Evolutionary conservation across 1,140 invertebrate species (phyloP).

Genomic region (Pachypsylla venusta): DNA sequence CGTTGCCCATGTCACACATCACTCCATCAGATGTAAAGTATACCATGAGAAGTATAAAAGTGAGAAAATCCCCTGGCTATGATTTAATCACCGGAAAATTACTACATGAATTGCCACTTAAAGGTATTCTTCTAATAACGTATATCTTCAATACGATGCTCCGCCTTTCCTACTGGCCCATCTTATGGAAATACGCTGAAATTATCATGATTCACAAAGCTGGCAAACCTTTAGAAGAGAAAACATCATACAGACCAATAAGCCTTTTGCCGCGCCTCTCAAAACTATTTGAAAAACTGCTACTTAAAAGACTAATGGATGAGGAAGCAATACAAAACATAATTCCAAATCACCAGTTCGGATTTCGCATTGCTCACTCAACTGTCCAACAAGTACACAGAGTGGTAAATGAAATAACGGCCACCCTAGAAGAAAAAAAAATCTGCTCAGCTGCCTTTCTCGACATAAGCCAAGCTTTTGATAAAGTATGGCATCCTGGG

Average conservation of each 20-base stretch:
- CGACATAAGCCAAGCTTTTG: slow-evolving; percentile 23
- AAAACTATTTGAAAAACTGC: slow-evolving; percentile 27
- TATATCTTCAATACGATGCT: slow-evolving; percentile 7
- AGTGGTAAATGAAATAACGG: slow-evolving; percentile 16
- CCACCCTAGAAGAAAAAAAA: slow-evolving; percentile 17
- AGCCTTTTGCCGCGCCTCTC: slow-evolving; percentile 25
- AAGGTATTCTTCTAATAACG: slow-evolving; percentile 11
- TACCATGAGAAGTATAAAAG: background rate
- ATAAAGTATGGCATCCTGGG: slow-evolving; percentile 28
- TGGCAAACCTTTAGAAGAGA: slow-evolving; percentile 24
- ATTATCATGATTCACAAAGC: slow-evolving; percentile 27
- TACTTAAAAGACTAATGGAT: slow-evolving; percentile 23
- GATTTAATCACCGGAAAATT: background rate
- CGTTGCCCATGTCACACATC: too few species aligned
- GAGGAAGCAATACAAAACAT: slow-evolving; percentile 16
- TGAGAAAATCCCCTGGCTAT: background rate
- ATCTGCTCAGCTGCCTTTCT: slow-evolving; percentile 20
- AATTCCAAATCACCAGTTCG: slow-evolving; percentile 28
- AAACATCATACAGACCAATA: slow-evolving; percentile 27
- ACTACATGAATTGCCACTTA: too few species aligned
- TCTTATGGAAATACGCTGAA: slow-evolving; percentile 28
- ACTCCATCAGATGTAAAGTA: too few species aligned
- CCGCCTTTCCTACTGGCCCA: slow-evolving; percentile 9
- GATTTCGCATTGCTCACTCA: slow-evolving; percentile 25
- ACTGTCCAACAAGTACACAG: slow-evolving; percentile 26